Evolutionary conservation across 35 echinoderm and acorn worm species (phyloP).

Genomic region (Heliocidaris erythrogramma): DNA sequence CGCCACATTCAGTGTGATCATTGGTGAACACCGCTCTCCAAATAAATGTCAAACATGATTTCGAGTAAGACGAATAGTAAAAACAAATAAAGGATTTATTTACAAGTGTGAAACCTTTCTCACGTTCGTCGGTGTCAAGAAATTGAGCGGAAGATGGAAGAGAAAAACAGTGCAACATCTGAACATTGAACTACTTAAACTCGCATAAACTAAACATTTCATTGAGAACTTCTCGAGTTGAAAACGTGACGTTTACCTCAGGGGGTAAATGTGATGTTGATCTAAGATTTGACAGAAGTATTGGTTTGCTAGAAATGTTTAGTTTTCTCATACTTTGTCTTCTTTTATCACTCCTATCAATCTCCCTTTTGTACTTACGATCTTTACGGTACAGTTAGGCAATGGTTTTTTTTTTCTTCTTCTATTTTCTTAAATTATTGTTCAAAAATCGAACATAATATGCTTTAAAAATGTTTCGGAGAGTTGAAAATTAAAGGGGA

Average conservation of each 20-base stretch:
- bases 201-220: slow-evolving; percentile 17
- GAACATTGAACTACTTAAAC: background rate
- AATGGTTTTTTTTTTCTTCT: too few relatives aligned
- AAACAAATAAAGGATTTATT: slow-evolving; percentile 19
- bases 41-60: background rate
- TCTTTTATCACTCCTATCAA: background rate
- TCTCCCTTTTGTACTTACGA: background rate
- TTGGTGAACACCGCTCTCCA: background rate
- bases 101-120: slow-evolving; percentile 11
- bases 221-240: background rate
- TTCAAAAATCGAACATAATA: too few relatives aligned
- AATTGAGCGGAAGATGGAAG: background rate
- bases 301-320: background rate
- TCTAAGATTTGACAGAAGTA: background rate
- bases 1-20: slow-evolving; percentile 15
- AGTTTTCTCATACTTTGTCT: background rate
- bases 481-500: too few relatives aligned
- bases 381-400: background rate
- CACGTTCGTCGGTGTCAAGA: background rate
- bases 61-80: background rate
- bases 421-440: too few relatives aligned
- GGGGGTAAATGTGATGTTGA: background rate
- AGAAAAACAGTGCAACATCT: background rate
- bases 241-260: background rate
- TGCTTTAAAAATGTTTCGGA: too few relatives aligned